phyloP scores from a whole-genome alignment of 2,888 invertebrate genomes.

The Cenopis cana region DNA sequence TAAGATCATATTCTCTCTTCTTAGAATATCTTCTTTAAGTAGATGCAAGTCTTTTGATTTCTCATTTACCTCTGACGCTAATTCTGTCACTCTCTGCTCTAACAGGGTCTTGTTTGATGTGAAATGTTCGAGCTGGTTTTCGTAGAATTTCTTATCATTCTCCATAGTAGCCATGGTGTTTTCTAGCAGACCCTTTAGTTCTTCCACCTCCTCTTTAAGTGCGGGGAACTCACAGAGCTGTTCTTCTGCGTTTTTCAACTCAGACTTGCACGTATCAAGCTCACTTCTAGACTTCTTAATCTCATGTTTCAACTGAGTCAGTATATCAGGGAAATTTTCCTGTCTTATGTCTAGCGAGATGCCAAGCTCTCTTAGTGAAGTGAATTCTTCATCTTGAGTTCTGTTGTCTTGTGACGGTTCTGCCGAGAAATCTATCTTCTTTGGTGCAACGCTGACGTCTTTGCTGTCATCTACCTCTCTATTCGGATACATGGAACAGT shows the following conservation, averaged over 20 bases:
- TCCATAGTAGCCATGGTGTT: constrained; percentile 81
- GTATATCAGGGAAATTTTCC: constrained; percentile 76
- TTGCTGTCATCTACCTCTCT: constrained; percentile 72
- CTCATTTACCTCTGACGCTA: constrained; percentile 83
- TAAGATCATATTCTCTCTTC: constrained; percentile 85
- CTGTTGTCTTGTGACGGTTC: constrained; percentile 70
- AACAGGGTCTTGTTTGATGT: constrained; percentile 81
- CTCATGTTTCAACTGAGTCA: constrained; percentile 79
- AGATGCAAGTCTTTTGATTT: constrained; percentile 81
- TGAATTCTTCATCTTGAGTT: constrained; percentile 71
- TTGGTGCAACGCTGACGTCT: constrained; percentile 74
- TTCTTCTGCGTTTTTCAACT: constrained; percentile 82
- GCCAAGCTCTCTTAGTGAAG: constrained; percentile 83
- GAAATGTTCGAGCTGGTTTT: constrained; percentile 82
- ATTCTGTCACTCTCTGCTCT: constrained; percentile 84
- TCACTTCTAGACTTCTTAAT: constrained; percentile 83
- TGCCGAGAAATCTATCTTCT: constrained; percentile 77
- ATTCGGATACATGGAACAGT: constrained; percentile 81
- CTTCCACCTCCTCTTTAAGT: constrained; percentile 78
- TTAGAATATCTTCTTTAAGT: constrained; percentile 83
- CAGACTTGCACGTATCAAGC: constrained; percentile 82
- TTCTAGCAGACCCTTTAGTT: constrained; percentile 76
- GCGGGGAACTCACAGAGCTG: constrained; percentile 82
- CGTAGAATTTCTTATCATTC: constrained; percentile 84
- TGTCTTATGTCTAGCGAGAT: constrained; percentile 76